Evolutionary conservation across 2,888 invertebrate species (phyloP).

Genomic region (Macrophya annulata): DNA sequence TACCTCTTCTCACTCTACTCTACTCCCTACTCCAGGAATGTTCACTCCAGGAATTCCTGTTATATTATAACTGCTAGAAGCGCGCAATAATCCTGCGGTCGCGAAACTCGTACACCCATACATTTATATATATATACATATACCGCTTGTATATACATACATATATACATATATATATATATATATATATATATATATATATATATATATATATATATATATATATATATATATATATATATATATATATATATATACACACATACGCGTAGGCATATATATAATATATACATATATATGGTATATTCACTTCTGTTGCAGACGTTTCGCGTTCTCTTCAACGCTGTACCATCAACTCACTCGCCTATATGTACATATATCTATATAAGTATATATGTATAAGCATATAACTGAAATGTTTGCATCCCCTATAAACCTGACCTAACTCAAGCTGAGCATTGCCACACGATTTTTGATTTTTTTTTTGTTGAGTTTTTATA

Average conservation of each 20-base stretch:
- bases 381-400: neutral
- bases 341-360: neutral
- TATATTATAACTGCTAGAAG: conserved; percentile 49
- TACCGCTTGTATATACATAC: neutral
- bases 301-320: neutral
- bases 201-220: no score
- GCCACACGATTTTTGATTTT: neutral
- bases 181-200: no score
- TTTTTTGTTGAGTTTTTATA: neutral
- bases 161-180: neutral
- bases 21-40: conserved; percentile 60
- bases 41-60: conserved; percentile 63
- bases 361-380: neutral
- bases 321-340: neutral
- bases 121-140: neutral
- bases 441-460: neutral
- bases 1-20: neutral
- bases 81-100: conserved; percentile 53
- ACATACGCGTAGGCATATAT: no score
- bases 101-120: neutral
- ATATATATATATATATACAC: no score
- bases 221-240: no score
- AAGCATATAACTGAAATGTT: neutral
- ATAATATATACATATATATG: neutral
- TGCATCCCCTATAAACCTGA: neutral